Conservation (phyloP, 1,140 invertebrate species). For the Aphaenogaster ashmeadi region DNA sequence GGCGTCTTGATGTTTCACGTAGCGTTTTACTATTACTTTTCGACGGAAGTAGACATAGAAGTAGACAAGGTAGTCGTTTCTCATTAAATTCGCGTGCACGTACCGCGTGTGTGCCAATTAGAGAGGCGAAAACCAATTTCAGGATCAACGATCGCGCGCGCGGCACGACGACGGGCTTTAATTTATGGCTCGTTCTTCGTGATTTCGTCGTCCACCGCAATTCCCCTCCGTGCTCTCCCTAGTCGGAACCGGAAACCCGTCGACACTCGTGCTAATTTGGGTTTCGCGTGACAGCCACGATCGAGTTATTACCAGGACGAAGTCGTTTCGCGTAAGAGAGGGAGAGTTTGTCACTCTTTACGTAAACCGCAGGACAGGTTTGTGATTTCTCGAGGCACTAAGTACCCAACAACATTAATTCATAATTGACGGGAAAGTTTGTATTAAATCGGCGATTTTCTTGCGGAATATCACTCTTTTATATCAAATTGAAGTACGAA, state of each 20-base stretch:
- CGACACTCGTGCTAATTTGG: constrained; percentile 76
- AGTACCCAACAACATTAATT: constrained; percentile 40
- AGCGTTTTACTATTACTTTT: constrained; percentile 24
- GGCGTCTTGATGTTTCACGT: constrained; percentile 47
- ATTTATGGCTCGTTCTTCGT: constrained; percentile 81
- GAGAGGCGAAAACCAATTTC: constrained; percentile 79
- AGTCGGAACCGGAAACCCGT: constrained; percentile 77
- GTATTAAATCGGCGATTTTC: constrained; percentile 37
- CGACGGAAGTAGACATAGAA: constrained; percentile 15
- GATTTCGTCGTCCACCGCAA: constrained; percentile 75
- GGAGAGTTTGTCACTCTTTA: constrained; percentile 64
- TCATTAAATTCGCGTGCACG: constrained; percentile 76
- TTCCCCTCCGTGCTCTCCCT: constrained; percentile 64
- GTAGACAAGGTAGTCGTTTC: constrained; percentile 66
- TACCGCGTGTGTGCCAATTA: constrained; percentile 72
- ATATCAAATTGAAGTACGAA: background rate
- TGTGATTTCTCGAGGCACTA: constrained; percentile 33
- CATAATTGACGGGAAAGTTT: constrained; percentile 52
- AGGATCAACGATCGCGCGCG: constrained; percentile 75
- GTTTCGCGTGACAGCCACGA: constrained; percentile 78
- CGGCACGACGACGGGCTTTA: constrained; percentile 71
- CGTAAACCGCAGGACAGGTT: constrained; percentile 42
- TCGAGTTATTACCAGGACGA: constrained; percentile 76
- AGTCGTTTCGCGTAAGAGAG: constrained; percentile 42
- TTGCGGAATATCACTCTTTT: constrained; percentile 13